Percentiles rank a stretch among this genome's conserved stretches.
These are phyloP conservation scores for Drosophila arawakana DNA, from an alignment of 1,140 invertebrate genomes.

Conservation along the genomic window DNA sequence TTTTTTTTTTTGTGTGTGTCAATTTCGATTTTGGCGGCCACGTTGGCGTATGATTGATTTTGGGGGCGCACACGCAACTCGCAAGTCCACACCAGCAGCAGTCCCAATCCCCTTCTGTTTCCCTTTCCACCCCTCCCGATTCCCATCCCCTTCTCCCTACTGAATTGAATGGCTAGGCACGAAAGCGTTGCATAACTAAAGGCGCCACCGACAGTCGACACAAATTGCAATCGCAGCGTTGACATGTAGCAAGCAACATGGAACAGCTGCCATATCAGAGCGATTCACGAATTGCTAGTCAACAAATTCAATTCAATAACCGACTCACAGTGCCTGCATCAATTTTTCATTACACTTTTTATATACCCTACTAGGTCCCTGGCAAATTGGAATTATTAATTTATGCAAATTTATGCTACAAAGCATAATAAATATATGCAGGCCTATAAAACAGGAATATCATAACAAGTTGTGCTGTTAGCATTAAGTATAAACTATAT, in stretches of 20 bases:
- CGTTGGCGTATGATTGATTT: constrained; percentile 76
- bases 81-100: constrained; percentile 21
- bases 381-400: constrained; percentile 6
- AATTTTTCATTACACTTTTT: constrained; percentile 43
- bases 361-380: constrained; percentile 11
- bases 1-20: constrained; percentile 47
- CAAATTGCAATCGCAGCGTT: constrained; percentile 62
- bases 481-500: too few species aligned
- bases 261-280: constrained; percentile 61
- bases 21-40: constrained; percentile 64
- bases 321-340: constrained; percentile 55
- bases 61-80: constrained; percentile 25
- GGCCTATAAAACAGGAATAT: too few species aligned
- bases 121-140: not conserved
- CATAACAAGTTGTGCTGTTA: too few species aligned
- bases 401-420: not conserved
- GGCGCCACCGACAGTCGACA: constrained; percentile 28
- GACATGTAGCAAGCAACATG: constrained; percentile 45
- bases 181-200: constrained; percentile 72
- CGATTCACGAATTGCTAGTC: constrained; percentile 59
- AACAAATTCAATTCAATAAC: constrained; percentile 79
- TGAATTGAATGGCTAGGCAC: constrained; percentile 38
- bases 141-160: not conserved
- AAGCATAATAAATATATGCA: too few species aligned
- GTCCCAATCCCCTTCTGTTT: too few species aligned